Percentiles rank a stretch among this genome's conserved stretches.
phyloP scores from a whole-genome alignment of 2,113 vertebrate genomes.

The Phyllostomus hastatus region DNA sequence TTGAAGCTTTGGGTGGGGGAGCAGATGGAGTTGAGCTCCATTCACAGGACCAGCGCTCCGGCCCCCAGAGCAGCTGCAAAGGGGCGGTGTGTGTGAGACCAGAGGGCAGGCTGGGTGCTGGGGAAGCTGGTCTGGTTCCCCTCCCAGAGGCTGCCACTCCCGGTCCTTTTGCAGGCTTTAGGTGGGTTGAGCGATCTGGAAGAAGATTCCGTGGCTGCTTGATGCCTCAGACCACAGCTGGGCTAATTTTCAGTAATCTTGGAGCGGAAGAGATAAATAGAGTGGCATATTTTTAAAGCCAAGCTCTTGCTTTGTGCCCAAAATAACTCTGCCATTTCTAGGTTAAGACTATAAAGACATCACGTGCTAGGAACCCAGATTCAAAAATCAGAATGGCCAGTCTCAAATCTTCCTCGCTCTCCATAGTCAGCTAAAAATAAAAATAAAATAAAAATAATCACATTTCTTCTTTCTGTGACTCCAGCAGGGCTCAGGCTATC shows the following conservation, averaged over 20 bases:
- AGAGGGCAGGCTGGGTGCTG: neutral
- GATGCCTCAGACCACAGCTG: slow-evolving; percentile 63
- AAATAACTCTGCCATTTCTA: slow-evolving; percentile 75
- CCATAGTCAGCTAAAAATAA: neutral
- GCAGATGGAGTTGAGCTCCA: neutral
- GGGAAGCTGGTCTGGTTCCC: neutral
- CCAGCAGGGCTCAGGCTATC: neutral
- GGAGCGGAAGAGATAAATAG: slow-evolving; percentile 72
- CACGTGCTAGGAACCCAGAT: slow-evolving; percentile 60
- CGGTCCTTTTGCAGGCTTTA: neutral
- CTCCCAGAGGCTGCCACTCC: neutral
- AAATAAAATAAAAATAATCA: neutral
- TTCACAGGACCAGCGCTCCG: neutral
- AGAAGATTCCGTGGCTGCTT: slow-evolving; percentile 44
- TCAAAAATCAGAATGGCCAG: slow-evolving; percentile 45
- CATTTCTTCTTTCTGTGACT: neutral
- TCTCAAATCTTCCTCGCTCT: slow-evolving; percentile 16
- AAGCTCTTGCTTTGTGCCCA: slow-evolving; percentile 72
- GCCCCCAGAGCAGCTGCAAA: neutral
- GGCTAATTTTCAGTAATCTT: slow-evolving; percentile 74
- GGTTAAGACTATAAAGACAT: slow-evolving; percentile 69
- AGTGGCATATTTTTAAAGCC: slow-evolving; percentile 72
- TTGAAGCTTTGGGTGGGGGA: neutral
- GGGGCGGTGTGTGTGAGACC: neutral
- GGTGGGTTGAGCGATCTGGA: neutral